A percentile compares a stretch with the other conserved stretches of the same genome.
Conservation (phyloP, 1,140 invertebrate genomes). For the Ceratosolen solmsi region DNA sequence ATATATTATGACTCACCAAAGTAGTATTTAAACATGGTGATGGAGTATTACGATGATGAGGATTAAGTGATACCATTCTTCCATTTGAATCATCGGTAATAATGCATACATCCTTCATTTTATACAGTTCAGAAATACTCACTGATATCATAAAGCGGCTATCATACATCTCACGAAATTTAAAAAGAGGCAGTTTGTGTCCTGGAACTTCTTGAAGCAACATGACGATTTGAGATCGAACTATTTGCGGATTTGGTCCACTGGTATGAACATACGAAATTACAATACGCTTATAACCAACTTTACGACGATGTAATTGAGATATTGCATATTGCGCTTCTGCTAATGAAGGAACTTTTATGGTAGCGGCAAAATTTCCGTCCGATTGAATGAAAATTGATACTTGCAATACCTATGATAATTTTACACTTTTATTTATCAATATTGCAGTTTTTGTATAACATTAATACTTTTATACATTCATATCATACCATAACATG, state of each 20-base stretch:
- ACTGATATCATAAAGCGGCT: constrained; percentile 85
- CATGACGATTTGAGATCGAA: constrained; percentile 79
- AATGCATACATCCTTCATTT: constrained; percentile 84
- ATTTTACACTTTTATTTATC: not conserved
- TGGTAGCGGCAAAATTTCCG: constrained; percentile 79
- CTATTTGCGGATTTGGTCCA: constrained; percentile 78
- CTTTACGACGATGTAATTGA: constrained; percentile 85
- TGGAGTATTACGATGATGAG: constrained; percentile 75
- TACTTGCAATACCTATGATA: constrained; percentile 77
- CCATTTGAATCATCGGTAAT: constrained; percentile 82
- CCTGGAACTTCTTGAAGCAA: constrained; percentile 82
- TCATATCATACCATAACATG: constrained; percentile 79
- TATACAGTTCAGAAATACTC: constrained; percentile 86
- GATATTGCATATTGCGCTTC: constrained; percentile 89
- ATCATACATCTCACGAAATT: constrained; percentile 90
- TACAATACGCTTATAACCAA: constrained; percentile 87
- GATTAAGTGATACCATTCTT: constrained; percentile 79
- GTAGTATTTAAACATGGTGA: constrained; percentile 72
- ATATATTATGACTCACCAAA: constrained; percentile 32
- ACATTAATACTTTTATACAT: not conserved
- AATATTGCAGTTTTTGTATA: not conserved
- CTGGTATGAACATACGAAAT: constrained; percentile 82
- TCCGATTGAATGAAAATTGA: constrained; percentile 80
- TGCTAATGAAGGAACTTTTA: constrained; percentile 78
- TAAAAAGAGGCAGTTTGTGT: constrained; percentile 85